Conservation (phyloP, 2,888 invertebrate species). For the Villa cingulata region DNA sequence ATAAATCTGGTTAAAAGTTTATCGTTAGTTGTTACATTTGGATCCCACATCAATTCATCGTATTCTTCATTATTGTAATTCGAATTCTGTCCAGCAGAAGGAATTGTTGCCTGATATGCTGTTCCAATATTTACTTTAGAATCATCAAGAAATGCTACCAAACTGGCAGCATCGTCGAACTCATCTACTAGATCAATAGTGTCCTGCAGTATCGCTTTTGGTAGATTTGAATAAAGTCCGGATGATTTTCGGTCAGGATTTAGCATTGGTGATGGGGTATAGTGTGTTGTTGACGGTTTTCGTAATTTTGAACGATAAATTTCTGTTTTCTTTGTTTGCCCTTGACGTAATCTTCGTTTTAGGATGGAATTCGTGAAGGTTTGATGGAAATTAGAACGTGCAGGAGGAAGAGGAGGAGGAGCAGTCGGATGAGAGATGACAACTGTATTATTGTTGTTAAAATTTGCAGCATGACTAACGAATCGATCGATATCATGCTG, state of each 20-base stretch:
- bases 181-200: conserved; percentile 30
- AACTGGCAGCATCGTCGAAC: conserved; percentile 27
- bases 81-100: conserved; percentile 34
- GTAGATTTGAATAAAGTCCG: conserved; percentile 50
- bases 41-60: conserved; percentile 81
- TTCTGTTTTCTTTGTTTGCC: conserved; percentile 15
- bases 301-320: conserved; percentile 32
- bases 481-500: neutral
- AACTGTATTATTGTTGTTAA: neutral
- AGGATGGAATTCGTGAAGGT: conserved; percentile 21
- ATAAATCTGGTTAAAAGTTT: conserved; percentile 75
- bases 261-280: conserved; percentile 88
- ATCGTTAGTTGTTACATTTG: conserved; percentile 43
- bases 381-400: neutral
- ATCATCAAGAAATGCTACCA: conserved; percentile 36
- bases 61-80: conserved; percentile 27
- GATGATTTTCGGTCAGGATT: conserved; percentile 82
- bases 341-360: conserved; percentile 29
- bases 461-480: neutral
- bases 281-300: conserved; percentile 41
- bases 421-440: neutral
- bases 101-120: conserved; percentile 74
- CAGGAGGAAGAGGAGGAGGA: neutral
- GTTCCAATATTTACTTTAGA: conserved; percentile 74
- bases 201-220: conserved; percentile 29